Conservation (phyloP, 1,140 invertebrate genomes). For the Conus betulinus region DNA sequence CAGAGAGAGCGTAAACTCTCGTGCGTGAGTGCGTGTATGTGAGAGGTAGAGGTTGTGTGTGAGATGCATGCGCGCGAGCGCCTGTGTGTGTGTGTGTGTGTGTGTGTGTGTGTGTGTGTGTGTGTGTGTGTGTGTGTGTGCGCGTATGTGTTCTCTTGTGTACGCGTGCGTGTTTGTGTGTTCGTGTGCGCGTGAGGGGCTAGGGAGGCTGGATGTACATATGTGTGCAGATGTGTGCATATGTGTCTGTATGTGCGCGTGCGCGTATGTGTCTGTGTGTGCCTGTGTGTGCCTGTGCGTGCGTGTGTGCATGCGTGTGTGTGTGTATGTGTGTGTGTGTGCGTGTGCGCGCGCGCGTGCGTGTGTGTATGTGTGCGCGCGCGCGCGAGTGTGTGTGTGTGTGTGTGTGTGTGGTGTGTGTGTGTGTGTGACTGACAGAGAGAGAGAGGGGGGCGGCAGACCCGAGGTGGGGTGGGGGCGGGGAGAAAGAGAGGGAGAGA, state of each 20-base stretch:
- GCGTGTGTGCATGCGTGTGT: background rate
- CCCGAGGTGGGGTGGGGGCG: background rate
- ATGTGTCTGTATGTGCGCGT: background rate
- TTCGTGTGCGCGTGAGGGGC: background rate
- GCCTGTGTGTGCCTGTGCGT: background rate
- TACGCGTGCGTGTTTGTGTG: background rate
- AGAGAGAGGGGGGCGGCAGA: background rate
- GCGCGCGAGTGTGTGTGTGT: too few species aligned
- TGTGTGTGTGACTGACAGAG: background rate
- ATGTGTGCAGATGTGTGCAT: background rate
- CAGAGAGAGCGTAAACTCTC: too few species aligned
- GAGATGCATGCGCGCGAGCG: background rate
- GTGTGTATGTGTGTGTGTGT: background rate
- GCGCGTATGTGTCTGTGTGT: background rate
- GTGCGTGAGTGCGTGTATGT: background rate
- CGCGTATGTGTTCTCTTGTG: background rate
- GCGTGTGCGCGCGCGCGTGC: background rate
- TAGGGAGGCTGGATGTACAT: background rate
- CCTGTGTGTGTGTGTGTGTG: background rate
- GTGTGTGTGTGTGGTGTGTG: too few species aligned
- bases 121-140: constrained; percentile 12
- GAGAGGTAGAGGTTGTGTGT: background rate
- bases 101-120: constrained; percentile 17
- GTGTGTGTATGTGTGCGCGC: background rate
- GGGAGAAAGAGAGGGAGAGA: background rate